These are phyloP conservation scores for Pluvialis apricaria DNA, from an alignment of 2,113 vertebrate species.

Conservation along the genomic window DNA sequence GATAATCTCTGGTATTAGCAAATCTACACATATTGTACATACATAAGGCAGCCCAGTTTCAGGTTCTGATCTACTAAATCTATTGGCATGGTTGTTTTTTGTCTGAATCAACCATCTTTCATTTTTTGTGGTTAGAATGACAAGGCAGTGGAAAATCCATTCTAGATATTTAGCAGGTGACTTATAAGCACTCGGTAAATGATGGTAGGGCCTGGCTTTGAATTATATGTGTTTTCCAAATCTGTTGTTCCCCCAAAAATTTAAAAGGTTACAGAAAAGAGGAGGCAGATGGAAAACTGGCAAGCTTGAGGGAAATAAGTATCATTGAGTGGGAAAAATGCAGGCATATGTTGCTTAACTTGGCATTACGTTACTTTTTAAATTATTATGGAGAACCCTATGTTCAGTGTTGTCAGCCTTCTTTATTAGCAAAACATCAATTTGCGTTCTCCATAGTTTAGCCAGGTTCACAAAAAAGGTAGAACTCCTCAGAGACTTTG, in stretches of 20 bases:
- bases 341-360: background rate
- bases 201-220: background rate
- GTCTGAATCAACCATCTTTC: background rate
- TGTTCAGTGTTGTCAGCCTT: background rate
- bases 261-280: background rate
- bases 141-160: background rate
- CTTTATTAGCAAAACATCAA: background rate
- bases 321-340: background rate
- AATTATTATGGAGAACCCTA: background rate
- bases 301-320: background rate
- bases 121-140: background rate
- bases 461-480: background rate
- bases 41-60: background rate
- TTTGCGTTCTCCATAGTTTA: background rate
- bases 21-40: background rate
- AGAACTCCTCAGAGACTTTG: background rate
- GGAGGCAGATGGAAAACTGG: background rate
- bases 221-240: background rate
- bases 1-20: background rate
- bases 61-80: background rate
- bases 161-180: background rate
- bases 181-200: background rate
- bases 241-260: background rate
- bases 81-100: background rate
- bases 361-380: background rate